Evolutionary conservation across 2,888 invertebrate genomes (phyloP).

Genomic region (Pinctada fucata): DNA sequence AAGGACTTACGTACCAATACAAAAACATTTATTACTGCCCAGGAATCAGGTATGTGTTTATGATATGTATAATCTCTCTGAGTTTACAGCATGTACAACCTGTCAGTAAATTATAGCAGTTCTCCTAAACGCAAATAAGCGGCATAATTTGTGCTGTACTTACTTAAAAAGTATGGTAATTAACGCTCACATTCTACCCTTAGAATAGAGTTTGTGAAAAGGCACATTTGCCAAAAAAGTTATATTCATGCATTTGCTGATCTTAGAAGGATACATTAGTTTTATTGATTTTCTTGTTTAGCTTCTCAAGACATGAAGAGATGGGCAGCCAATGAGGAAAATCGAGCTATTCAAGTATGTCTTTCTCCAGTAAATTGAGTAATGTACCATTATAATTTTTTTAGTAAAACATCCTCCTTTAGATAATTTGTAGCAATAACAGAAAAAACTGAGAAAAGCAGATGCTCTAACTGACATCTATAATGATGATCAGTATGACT

Average conservation of each 20-base stretch:
- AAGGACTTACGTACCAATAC: conserved; percentile 77
- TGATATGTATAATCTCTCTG: not conserved
- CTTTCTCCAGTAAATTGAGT: not conserved
- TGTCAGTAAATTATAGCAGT: not conserved
- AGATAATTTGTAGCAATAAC: not conserved
- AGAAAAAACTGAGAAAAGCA: not conserved
- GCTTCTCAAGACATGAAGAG: conserved; percentile 78
- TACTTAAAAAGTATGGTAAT: no score
- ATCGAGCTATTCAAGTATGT: conserved; percentile 77
- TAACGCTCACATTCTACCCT: no score
- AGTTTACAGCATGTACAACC: not conserved
- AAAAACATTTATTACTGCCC: conserved; percentile 78
- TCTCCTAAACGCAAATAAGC: not conserved
- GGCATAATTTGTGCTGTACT: no score
- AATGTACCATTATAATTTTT: no score
- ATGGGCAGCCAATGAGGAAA: conserved; percentile 78
- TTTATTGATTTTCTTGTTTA: conserved; percentile 38
- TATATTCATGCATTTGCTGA: no score
- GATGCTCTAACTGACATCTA: no score
- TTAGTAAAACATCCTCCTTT: not conserved
- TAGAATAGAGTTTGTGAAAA: no score
- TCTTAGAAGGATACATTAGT: no score
- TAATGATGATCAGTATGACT: no score
- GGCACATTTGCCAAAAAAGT: no score
- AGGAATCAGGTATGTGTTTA: conserved; percentile 72